Conservation (phyloP, 2,113 vertebrate genomes). For the Rhinoderma darwinii region DNA sequence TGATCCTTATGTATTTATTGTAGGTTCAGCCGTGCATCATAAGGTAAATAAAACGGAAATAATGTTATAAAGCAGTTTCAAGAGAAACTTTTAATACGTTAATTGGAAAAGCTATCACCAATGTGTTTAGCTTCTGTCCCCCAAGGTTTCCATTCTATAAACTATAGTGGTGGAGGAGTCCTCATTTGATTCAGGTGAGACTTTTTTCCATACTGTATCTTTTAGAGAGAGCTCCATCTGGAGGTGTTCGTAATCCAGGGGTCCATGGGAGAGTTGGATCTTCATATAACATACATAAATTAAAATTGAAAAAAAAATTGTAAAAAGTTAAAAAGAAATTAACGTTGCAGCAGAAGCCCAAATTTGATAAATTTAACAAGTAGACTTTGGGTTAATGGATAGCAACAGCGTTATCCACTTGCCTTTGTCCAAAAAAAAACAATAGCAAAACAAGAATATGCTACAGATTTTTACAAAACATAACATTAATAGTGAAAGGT, state of each 20-base stretch:
- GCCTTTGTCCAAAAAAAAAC: not conserved
- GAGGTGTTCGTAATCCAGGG: constrained; percentile 98
- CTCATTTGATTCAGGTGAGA: constrained; percentile 91
- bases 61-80: constrained; percentile 62
- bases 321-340: constrained; percentile 65
- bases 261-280: constrained; percentile 90
- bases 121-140: constrained; percentile 78
- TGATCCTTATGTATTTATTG: not conserved
- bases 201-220: constrained; percentile 97
- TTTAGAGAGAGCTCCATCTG: constrained; percentile 97
- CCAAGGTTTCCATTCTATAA: constrained; percentile 94
- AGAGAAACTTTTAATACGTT: constrained; percentile 68
- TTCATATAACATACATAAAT: constrained; percentile 92
- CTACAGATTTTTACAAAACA: too few relatives aligned
- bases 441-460: constrained; percentile 5
- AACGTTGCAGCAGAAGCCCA: not conserved
- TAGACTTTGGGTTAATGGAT: constrained; percentile 47
- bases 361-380: constrained; percentile 62
- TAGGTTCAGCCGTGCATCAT: not conserved
- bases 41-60: constrained; percentile 66
- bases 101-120: constrained; percentile 69
- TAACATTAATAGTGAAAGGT: too few relatives aligned
- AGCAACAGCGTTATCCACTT: not conserved
- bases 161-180: constrained; percentile 98
- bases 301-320: constrained; percentile 71